Evolutionary conservation across 2,797 vertebrate genomes (phyloP).

Genomic region (Xenentodon cancila): DNA sequence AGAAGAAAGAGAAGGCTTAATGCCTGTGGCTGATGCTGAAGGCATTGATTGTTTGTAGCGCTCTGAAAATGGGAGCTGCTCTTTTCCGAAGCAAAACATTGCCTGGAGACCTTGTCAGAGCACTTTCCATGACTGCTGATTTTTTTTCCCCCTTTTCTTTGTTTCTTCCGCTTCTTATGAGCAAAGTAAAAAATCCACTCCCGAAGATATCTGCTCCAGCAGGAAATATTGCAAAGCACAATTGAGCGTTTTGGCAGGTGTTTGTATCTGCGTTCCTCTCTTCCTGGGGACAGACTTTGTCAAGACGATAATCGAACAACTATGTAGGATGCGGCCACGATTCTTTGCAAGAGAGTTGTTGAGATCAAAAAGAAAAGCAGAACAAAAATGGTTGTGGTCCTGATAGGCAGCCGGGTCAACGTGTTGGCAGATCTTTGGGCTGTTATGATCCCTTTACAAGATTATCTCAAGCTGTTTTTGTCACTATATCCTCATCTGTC

Average conservation of each 20-base stretch:
- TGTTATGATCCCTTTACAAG: too few relatives aligned
- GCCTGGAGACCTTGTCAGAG: constrained; percentile 44
- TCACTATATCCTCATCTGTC: too few relatives aligned
- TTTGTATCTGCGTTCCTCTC: background rate
- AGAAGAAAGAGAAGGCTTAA: constrained; percentile 32
- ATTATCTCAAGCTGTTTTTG: too few relatives aligned
- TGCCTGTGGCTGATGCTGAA: constrained; percentile 52
- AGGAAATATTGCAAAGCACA: background rate
- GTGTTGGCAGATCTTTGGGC: too few relatives aligned
- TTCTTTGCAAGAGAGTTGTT: too few relatives aligned
- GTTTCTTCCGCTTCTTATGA: constrained; percentile 4
- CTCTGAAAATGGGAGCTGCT: constrained; percentile 53
- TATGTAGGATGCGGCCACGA: too few relatives aligned
- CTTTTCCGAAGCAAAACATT: constrained; percentile 45
- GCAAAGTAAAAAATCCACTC: background rate
- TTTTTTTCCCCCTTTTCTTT: constrained; percentile 15
- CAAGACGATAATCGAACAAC: too few relatives aligned
- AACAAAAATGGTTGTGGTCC: too few relatives aligned
- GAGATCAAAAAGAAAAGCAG: too few relatives aligned
- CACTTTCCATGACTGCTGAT: constrained; percentile 22
- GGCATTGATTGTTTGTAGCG: constrained; percentile 51
- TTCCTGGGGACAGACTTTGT: background rate
- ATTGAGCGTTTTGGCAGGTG: background rate
- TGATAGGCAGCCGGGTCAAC: too few relatives aligned
- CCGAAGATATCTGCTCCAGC: background rate